Conservation (phyloP, 2,888 invertebrate genomes). For the Sinopyrophorus schimmeli region DNA sequence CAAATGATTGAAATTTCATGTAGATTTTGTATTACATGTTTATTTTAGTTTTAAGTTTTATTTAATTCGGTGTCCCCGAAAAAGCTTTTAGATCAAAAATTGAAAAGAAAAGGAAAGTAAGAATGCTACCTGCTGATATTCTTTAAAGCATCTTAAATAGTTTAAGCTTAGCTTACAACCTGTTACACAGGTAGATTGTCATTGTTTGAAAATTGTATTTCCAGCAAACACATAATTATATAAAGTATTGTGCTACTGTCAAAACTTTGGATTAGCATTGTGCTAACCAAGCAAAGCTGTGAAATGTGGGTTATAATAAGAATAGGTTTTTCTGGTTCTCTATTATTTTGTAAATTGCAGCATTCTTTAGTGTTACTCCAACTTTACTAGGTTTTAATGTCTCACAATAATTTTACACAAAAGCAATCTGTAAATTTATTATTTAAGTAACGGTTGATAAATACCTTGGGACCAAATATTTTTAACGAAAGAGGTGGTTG, state of each 20-base stretch:
- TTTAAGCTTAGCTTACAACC: conserved; percentile 36
- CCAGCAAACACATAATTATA: conserved; percentile 54
- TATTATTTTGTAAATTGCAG: conserved; percentile 13
- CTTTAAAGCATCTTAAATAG: conserved; percentile 5
- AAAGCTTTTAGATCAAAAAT: too few species aligned
- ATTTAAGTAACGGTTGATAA: too few species aligned
- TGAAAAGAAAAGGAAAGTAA: too few species aligned
- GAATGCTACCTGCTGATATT: too few species aligned
- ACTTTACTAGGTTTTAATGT: conserved; percentile 36
- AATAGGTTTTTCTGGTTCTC: conserved; percentile 8
- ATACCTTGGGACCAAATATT: too few species aligned
- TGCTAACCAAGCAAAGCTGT: conserved; percentile 37
- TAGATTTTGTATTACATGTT: too few species aligned
- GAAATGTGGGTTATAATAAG: conserved; percentile 23
- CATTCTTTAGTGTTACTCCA: conserved; percentile 34
- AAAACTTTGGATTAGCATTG: conserved; percentile 54
- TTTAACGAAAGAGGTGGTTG: conserved; percentile 5
- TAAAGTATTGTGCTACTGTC: conserved; percentile 54
- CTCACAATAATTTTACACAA: conserved; percentile 3
- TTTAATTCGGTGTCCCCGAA: too few species aligned
- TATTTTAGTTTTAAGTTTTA: too few species aligned
- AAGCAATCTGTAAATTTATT: too few species aligned
- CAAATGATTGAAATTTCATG: too few species aligned
- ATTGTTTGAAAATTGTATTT: conserved; percentile 51
- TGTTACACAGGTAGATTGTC: conserved; percentile 43